phyloP scores from a whole-genome alignment of 2,113 vertebrate genomes.

The Bos indicus region DNA sequence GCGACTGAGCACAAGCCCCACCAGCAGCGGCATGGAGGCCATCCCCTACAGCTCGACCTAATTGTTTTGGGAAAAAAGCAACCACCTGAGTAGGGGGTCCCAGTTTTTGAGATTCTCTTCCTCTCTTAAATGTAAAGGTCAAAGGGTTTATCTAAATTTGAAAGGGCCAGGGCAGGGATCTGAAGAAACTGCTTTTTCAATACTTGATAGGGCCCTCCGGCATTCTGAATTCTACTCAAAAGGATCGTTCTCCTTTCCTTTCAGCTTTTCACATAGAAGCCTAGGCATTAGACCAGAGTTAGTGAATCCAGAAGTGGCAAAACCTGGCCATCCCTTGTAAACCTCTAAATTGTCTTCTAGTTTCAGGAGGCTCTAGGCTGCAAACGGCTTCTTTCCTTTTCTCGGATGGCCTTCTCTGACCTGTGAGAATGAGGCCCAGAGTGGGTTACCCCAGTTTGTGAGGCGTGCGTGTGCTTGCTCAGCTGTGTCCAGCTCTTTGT shows the following conservation, averaged over 20 bases:
- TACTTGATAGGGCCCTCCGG: background rate
- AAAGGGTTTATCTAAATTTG: background rate
- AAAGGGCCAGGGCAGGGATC: background rate
- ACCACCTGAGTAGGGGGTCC: background rate
- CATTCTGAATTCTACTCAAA: background rate
- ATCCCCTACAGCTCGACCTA: background rate
- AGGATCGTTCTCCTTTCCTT: background rate
- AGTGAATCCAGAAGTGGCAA: background rate
- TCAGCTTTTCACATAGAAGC: background rate
- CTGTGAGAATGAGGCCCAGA: background rate
- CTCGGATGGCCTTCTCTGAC: background rate
- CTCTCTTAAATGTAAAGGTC: background rate
- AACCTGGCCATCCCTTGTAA: background rate
- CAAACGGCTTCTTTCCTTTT: background rate
- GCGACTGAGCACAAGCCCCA: background rate
- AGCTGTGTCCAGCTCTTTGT: background rate
- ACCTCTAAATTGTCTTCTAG: background rate
- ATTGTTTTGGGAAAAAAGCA: background rate
- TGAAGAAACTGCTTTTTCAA: background rate
- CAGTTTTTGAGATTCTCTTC: background rate
- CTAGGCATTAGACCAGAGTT: background rate
- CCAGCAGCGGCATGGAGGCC: background rate
- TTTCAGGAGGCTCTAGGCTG: background rate
- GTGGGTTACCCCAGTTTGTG: background rate
- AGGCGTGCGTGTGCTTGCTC: rapidly evolving